Evolutionary conservation across 2,888 invertebrate species (phyloP), one percentile per base, ranked within the genome.

Genomic region (Hololepta plana): DNA sequence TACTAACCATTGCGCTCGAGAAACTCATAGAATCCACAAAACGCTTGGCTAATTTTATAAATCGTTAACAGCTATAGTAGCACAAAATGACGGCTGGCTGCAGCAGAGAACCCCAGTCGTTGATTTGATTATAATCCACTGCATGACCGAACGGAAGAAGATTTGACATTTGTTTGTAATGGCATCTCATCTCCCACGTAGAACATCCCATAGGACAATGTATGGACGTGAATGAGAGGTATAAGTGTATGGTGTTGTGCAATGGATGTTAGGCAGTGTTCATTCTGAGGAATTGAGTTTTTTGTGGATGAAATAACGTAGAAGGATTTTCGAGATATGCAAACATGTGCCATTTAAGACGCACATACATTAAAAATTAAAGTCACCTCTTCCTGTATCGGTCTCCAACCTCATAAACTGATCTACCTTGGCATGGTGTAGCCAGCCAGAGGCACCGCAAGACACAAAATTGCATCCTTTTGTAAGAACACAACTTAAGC

Each of bases 371-470:
- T 33, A 34, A n/a, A n/a, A n/a, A n/a, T n/a, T n/a, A n/a, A n/a
- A n/a, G n/a, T 33, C 46, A 43, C 45, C 52, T 49, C 54, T 51
- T 51, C 54, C 53, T 48, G 37, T 34, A 41, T 53, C 52, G 54
- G 53, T 51, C 44, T 39, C 43, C 50, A 49, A 40, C 41, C 40
- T 40, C 46, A 44, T 40, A 41, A 45, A 41, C 45, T 45, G 43
- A 40, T 40, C 41, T 43, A 43, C 43, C 41, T 30, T 41, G 38
- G 34, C 31, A 39, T 35, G 38, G 37, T 40, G 47, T 44, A 51
- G 50, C 45, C 49, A 51, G 49, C 50, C 51, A 54, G 54, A 55
- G 53, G 51, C 53, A 55, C 54, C 47, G 49, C 51, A 53, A 51
- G 52, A 53, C 49, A 47, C 42, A 48, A 46, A 48, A 45, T 52